These are phyloP conservation scores for Lamproptera curius DNA, from an alignment of 2,888 invertebrate genomes.

Conservation along the genomic window DNA sequence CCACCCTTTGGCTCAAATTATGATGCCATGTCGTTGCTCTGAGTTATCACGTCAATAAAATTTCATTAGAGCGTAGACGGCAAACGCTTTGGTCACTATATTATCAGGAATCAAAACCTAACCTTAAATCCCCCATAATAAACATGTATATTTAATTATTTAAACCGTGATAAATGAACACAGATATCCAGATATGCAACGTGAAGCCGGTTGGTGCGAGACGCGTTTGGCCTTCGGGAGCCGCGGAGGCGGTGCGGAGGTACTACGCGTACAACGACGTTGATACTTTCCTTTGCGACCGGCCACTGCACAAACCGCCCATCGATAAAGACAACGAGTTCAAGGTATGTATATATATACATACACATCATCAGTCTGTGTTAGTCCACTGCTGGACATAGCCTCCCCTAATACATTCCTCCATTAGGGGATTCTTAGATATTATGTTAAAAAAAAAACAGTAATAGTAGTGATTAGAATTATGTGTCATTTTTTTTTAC, in stretches of 20 bases:
- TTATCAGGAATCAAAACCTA: too few species aligned
- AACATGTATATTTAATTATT: too few species aligned
- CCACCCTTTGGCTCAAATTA: too few species aligned
- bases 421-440: background rate
- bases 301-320: constrained; percentile 92
- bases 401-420: too few species aligned
- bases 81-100: too few species aligned
- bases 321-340: constrained; percentile 97
- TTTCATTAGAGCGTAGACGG: too few species aligned
- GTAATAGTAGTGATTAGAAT: background rate
- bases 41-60: too few species aligned
- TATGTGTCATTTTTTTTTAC: background rate
- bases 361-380: too few species aligned
- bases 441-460: background rate
- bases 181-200: constrained; percentile 95
- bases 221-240: constrained; percentile 76
- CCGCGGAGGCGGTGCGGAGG: constrained; percentile 91
- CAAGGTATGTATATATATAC: constrained; percentile 77
- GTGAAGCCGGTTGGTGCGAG: constrained; percentile 92
- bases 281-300: constrained; percentile 92
- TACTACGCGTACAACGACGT: constrained; percentile 96
- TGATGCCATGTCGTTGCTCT: too few species aligned
- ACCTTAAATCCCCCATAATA: too few species aligned
- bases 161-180: too few species aligned
- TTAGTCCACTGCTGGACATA: too few species aligned